phyloP scores from a whole-genome alignment of 2,113 vertebrate genomes.

The Harpagus bidentatus region DNA sequence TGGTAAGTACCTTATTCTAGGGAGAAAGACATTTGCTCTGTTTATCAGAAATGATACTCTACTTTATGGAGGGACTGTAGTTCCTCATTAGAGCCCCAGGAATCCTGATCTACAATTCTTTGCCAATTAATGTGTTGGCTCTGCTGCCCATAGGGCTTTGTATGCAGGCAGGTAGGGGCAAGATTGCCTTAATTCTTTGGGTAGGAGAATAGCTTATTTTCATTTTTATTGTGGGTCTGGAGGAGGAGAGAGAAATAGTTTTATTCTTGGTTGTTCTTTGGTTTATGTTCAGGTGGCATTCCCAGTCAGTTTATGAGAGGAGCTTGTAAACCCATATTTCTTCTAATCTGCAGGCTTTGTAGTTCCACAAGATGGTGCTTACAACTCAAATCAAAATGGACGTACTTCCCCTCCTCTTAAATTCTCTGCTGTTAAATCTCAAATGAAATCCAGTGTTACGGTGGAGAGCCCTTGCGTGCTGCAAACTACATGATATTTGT shows the following conservation, averaged over 20 bases:
- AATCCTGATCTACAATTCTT: background rate
- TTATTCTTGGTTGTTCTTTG: background rate
- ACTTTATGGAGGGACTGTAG: background rate
- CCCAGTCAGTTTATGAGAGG: background rate
- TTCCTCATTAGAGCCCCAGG: background rate
- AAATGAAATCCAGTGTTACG: background rate
- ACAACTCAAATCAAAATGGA: constrained; percentile 33
- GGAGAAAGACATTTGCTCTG: background rate
- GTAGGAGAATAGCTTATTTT: background rate
- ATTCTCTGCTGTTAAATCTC: background rate
- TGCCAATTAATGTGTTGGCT: background rate
- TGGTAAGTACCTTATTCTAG: background rate
- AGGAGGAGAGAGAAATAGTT: background rate
- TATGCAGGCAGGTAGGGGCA: background rate
- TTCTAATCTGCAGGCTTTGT: background rate
- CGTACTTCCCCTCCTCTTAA: background rate
- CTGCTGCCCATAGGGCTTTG: background rate
- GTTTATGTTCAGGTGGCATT: background rate
- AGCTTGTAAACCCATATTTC: background rate
- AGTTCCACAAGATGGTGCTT: constrained; percentile 41
- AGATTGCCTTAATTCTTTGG: background rate
- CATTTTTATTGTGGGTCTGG: background rate
- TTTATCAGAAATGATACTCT: background rate
- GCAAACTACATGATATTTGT: background rate
- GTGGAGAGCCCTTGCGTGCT: background rate